Conservation (phyloP, 2,888 invertebrate species). For the Parthenolecanium corni region DNA sequence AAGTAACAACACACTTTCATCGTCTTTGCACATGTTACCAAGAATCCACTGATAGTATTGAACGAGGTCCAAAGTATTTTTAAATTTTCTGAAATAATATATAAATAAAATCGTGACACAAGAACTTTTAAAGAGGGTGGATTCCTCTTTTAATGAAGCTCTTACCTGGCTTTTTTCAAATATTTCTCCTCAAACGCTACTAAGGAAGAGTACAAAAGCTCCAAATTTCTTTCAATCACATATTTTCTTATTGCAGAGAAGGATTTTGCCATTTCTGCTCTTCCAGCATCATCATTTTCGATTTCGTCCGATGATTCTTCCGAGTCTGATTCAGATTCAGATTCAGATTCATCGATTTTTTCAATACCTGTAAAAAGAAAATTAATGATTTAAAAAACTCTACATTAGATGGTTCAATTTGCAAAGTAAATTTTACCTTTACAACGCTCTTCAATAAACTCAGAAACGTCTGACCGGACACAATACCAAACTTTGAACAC, state of each 20-base stretch:
- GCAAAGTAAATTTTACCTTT: not conserved
- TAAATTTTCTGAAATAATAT: not conserved
- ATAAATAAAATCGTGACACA: not conserved
- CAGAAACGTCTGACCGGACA: not conserved
- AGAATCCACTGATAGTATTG: conserved; percentile 24
- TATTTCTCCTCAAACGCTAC: conserved; percentile 1
- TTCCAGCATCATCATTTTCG: not conserved
- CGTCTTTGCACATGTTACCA: conserved; percentile 2
- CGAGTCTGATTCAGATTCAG: not conserved
- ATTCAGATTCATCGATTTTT: not conserved
- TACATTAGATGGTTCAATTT: too few species aligned
- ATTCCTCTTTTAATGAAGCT: not conserved
- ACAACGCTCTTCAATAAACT: not conserved
- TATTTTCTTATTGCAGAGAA: not conserved
- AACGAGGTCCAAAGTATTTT: not conserved
- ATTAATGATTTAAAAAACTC: not conserved
- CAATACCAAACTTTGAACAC: conserved; percentile 17
- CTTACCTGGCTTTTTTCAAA: conserved; percentile 8
- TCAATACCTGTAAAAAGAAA: not conserved
- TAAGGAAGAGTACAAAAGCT: not conserved
- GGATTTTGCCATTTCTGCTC: not conserved
- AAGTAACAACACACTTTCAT: not conserved
- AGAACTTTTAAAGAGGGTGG: too few species aligned
- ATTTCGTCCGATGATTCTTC: not conserved
- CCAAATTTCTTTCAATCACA: not conserved